Evolutionary conservation across 1,140 invertebrate species (phyloP), one percentile per base, ranked within the genome.

Genomic region (Globodera rostochiensis): DNA sequence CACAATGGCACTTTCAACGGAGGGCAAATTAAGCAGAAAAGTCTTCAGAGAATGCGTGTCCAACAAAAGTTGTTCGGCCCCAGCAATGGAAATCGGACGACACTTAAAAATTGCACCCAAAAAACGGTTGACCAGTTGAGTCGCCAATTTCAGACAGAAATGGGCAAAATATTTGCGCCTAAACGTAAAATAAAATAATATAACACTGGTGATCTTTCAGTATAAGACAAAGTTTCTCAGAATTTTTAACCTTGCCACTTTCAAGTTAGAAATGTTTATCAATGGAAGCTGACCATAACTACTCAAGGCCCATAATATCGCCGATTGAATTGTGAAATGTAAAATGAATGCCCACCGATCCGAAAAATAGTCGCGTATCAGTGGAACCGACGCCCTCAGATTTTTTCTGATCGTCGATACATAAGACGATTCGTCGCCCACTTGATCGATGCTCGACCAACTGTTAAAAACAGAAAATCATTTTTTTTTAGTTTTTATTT

Each of bases 41-140:
- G 96, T 97, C 91, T 99, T 99, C 74, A 99, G 90, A 91, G 96
- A 97, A 87, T 99, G 97, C 9, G 97, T 96, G 90, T 99, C 98
- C 1, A 99, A 90, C 36, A 99, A 90, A n/a, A 99, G 90, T 90
- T 99, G 98, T 90, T 99, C 97, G 4, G 96, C 96, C 66, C 96
- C 97, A 3, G 94, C 94, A 64, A 92, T 90, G 3, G 94, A 96
- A 2, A 98, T 93, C 6, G 95, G 94, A 86, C 96, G 96, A 88
- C 97, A 99, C 88, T 96, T 96, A 90, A 95, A 98, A 15, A 99
- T 91, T 86, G 95, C 94, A 80, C 94, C 94, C 49, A 98, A 94
- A 87, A 96, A 96, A 90, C 98, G 98, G 19, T 95, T 94, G 15
- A 82, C 80, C 79, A 90, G 90, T 90, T 91, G 94, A 92, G 93